phyloP scores from a whole-genome alignment of 2,888 invertebrate species.

The Plemyria rubiginata region DNA sequence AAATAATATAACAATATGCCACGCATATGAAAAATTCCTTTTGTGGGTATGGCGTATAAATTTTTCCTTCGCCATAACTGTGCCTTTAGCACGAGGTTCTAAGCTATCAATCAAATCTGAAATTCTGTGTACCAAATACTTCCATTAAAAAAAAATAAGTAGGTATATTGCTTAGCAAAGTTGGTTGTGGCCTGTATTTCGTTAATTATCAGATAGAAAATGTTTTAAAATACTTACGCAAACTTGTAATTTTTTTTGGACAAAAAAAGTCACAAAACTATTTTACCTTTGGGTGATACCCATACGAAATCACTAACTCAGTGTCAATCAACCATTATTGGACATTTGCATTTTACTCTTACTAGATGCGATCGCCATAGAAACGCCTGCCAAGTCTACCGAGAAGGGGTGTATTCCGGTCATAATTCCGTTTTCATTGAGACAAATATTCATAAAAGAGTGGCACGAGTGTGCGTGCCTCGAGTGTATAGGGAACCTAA shows the following conservation, averaged over 20 bases:
- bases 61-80: conserved; percentile 48
- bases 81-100: conserved; percentile 13
- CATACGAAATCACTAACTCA: no score
- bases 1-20: conserved; percentile 66
- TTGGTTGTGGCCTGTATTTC: no score
- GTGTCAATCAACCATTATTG: no score
- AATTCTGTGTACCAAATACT: no score
- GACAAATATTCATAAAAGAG: conserved; percentile 80
- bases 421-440: conserved; percentile 82
- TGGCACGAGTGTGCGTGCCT: conserved; percentile 65
- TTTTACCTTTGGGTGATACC: no score
- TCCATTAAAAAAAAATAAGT: no score
- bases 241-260: no score
- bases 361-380: not conserved
- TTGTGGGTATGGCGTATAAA: conserved; percentile 66
- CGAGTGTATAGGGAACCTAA: conserved; percentile 60
- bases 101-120: conserved; percentile 8
- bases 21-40: conserved; percentile 73
- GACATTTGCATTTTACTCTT: no score
- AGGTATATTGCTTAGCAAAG: no score
- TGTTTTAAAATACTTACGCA: no score
- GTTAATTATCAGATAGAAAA: no score
- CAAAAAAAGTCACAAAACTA: no score
- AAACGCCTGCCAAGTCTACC: conserved; percentile 32
- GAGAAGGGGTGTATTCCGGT: conserved; percentile 60